A percentile compares a stretch with the other conserved stretches of the same genome.
Conservation (phyloP, 2,888 invertebrate genomes). For the Pedicia rivosa region DNA sequence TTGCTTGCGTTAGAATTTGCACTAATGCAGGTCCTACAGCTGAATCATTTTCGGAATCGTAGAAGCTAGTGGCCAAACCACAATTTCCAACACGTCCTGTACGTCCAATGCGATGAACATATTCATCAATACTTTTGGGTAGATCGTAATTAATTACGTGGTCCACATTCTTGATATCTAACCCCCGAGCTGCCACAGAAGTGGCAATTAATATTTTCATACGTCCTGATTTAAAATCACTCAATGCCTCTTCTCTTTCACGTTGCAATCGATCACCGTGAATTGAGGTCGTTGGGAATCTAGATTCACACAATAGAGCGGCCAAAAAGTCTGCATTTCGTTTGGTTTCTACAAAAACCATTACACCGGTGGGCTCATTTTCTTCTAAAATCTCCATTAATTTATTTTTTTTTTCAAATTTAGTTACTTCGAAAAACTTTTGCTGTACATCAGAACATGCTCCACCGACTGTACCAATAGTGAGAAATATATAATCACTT, state of each 20-base stretch:
- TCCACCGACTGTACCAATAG: conserved; percentile 84
- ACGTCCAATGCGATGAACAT: conserved; percentile 88
- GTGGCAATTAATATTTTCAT: conserved; percentile 83
- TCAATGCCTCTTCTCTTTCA: conserved; percentile 89
- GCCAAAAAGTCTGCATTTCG: conserved; percentile 83
- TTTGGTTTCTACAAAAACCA: conserved; percentile 87
- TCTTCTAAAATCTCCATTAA: conserved; percentile 34
- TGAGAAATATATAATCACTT: conserved; percentile 66
- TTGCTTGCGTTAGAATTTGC: conserved; percentile 59
- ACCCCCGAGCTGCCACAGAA: conserved; percentile 83
- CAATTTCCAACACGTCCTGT: conserved; percentile 87
- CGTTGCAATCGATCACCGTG: conserved; percentile 94
- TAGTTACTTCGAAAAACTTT: conserved; percentile 47
- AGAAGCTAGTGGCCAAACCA: conserved; percentile 79
- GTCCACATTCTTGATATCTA: conserved; percentile 77
- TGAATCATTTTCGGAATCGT: conserved; percentile 44
- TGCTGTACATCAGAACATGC: conserved; percentile 87
- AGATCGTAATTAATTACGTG: conserved; percentile 89
- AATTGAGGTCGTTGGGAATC: conserved; percentile 85
- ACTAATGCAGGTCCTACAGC: conserved; percentile 46
- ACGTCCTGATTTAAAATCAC: conserved; percentile 65
- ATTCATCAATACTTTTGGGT: conserved; percentile 80
- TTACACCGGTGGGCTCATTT: conserved; percentile 33
- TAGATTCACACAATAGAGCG: conserved; percentile 60
- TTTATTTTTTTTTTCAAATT: conserved; percentile 57